Base-by-base conservation (phyloP, 2,113 vertebrate genomes). In the Cyprinodon variegatus region DNA sequence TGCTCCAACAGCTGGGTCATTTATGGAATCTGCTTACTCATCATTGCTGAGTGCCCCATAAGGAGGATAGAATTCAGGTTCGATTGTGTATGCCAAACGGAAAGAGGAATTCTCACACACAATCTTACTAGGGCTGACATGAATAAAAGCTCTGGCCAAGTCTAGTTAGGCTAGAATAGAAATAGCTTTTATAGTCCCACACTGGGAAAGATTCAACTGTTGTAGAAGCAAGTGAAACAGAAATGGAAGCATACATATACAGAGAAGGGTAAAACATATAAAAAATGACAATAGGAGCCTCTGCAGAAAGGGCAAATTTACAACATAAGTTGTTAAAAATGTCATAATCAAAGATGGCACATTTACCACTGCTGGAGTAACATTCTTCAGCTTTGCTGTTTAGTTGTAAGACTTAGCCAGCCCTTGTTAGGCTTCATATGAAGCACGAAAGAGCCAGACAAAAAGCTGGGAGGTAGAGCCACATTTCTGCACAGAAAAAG, bases 21-120 rank as follows among this genome's bases (percentile, higher is more conserved):
- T 93, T 89, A 81, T 86, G 75, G 76, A 89, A 89, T 78, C 74
- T 85, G 89, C 84, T 88, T 81, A 84, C 64, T 93, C 90, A 91
- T 83, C 82, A 74, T 71, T 63, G 74, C 70, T 6, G 9, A 61
- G 64, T 80, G 76, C 67, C 0, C 20, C 70, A 61, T 66, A 77
- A 76, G 40, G 53, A 29, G 20, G 0, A 60, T 62, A 65, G 29
- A 65, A 61, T 66, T 77, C 22, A 38, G 3, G 59, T 87, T 77
- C 59, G 65, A 73, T 77, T 22, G 15, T 40, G 45, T 17, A 40
- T 66, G 37, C 41, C 40, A 80, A 59, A 53, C 36, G 29, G 43
- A 46, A 37, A 48, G 45, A 17, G 8, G 45, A 38, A 37, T 12
- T 11, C 45, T 46, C 65, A 2, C 6, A 40, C 20, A 7, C 43